These are phyloP conservation scores for Raja brachyura DNA, from an alignment of 2,113 vertebrate species.

Conservation along the genomic window DNA sequence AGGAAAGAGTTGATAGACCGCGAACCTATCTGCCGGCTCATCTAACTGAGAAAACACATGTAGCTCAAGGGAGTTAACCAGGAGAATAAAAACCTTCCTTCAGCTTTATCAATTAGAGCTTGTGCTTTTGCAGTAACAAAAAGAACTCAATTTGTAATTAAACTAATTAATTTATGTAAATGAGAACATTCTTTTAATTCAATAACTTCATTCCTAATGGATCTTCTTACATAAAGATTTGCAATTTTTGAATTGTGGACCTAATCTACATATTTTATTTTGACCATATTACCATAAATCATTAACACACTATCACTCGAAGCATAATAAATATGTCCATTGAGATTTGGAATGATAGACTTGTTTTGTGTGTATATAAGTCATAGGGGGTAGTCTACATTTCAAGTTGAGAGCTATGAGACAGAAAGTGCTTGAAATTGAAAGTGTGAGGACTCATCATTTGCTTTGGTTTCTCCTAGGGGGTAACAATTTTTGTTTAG, in stretches of 20 bases:
- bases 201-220: not conserved
- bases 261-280: slow-evolving; percentile 30
- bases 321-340: not conserved
- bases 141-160: slow-evolving; percentile 28
- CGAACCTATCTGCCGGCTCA: not conserved
- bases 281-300: slow-evolving; percentile 28
- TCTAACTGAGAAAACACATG: not conserved
- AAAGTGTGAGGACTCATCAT: not conserved
- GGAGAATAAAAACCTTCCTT: not conserved
- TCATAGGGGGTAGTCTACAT: not conserved
- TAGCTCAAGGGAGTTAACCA: not conserved
- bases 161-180: slow-evolving; percentile 35
- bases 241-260: slow-evolving; percentile 23
- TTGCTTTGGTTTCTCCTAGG: not conserved
- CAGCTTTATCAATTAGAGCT: not conserved
- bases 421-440: no score
- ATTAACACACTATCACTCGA: not conserved
- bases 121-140: not conserved
- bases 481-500: not conserved
- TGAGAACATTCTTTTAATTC: slow-evolving; percentile 32
- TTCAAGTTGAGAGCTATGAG: not conserved
- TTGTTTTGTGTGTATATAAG: not conserved
- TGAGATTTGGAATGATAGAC: not conserved
- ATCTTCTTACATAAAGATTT: not conserved
- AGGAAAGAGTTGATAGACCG: not conserved